phyloP scores from a whole-genome alignment of 2,797 vertebrate genomes.

The Gymnocypris eckloni region DNA sequence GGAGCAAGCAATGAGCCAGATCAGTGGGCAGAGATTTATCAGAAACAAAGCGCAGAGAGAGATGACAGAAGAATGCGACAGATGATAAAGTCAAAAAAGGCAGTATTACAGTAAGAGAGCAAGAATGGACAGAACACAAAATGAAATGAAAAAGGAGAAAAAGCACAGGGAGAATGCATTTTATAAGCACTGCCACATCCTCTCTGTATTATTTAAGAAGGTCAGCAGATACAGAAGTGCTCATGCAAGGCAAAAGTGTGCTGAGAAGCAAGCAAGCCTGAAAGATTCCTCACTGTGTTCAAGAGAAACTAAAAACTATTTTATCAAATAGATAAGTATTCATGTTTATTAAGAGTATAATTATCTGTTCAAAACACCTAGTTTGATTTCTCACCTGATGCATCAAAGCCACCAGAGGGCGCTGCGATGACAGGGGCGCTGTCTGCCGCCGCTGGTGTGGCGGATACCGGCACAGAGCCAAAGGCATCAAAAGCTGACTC shows the following conservation, averaged over 20 bases:
- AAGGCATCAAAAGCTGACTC: constrained; percentile 92
- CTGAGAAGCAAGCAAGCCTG: constrained; percentile 37
- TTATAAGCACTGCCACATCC: constrained; percentile 75
- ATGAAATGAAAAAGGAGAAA: constrained; percentile 69
- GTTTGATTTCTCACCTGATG: constrained; percentile 84
- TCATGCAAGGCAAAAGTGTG: constrained; percentile 68
- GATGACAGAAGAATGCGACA: constrained; percentile 21
- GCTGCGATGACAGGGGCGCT: constrained; percentile 75
- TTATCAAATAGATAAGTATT: neutral
- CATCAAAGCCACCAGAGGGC: constrained; percentile 87
- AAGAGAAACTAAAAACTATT: constrained; percentile 17
- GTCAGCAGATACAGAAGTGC: constrained; percentile 50
- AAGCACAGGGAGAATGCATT: constrained; percentile 83
- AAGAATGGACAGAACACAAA: constrained; percentile 33
- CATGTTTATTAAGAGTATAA: neutral
- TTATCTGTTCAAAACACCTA: neutral
- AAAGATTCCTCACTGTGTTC: neutral
- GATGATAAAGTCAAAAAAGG: constrained; percentile 15
- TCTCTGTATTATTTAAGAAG: constrained; percentile 55
- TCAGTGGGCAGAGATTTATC: constrained; percentile 71
- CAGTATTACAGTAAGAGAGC: neutral
- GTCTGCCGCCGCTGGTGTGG: constrained; percentile 75
- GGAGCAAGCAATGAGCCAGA: constrained; percentile 93
- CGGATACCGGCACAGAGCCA: constrained; percentile 68
- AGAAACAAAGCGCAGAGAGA: constrained; percentile 34